Evolutionary conservation across 2,113 vertebrate species (phyloP).

Genomic region (Numenius arquata): DNA sequence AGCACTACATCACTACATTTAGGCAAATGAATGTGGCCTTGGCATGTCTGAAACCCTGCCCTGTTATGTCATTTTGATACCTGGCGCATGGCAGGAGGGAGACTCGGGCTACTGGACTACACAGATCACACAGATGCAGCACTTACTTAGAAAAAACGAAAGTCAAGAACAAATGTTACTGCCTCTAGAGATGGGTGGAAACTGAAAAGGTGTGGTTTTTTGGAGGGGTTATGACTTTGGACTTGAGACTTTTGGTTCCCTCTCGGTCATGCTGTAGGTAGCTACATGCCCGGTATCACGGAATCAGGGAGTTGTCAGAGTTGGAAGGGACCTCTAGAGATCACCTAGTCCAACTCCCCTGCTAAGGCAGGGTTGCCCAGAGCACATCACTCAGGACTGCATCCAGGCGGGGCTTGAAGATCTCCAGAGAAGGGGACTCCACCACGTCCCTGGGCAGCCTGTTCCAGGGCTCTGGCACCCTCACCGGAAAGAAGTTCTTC

Average conservation of each 20-base stretch:
- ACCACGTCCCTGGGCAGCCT: too few species aligned
- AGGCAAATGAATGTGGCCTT: neutral
- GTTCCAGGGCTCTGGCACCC: too few species aligned
- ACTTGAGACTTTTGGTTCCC: neutral
- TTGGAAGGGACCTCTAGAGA: too few species aligned
- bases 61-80: neutral
- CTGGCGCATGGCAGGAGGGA: neutral
- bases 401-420: too few species aligned
- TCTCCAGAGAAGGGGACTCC: too few species aligned
- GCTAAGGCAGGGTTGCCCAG: too few species aligned
- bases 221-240: neutral
- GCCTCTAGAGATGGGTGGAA: neutral
- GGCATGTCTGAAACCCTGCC: neutral
- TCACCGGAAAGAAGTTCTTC: too few species aligned
- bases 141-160: neutral
- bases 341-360: too few species aligned
- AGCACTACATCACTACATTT: neutral
- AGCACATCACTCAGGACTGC: too few species aligned
- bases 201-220: neutral
- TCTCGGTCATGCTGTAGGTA: rapidly evolving
- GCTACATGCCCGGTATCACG: rapidly evolving
- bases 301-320: too few species aligned
- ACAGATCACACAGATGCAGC: neutral
- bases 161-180: neutral
- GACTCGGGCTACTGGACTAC: neutral